phyloP scores from a whole-genome alignment of 1,140 invertebrate genomes.

The Phymorhynchus buccinoides region DNA sequence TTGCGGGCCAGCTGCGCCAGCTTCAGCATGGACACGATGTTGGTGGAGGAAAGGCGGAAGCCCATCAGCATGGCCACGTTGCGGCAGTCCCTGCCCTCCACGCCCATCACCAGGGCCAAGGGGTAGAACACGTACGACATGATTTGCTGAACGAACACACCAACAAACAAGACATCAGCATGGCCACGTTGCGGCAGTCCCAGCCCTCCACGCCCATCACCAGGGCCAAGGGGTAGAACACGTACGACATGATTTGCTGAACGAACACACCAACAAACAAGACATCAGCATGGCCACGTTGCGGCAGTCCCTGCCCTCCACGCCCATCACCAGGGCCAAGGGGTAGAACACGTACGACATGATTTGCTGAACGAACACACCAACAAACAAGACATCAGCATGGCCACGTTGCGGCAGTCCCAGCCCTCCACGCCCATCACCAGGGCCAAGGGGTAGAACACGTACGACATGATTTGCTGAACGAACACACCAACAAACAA shows the following conservation, averaged over 20 bases:
- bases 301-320: constrained; percentile 61
- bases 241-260: constrained; percentile 67
- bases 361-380: constrained; percentile 59
- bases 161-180: neutral
- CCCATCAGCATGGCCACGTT: constrained; percentile 68
- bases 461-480: constrained; percentile 67
- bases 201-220: constrained; percentile 65
- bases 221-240: constrained; percentile 69
- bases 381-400: neutral
- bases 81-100: constrained; percentile 61
- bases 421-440: constrained; percentile 65
- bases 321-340: constrained; percentile 69
- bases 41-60: constrained; percentile 68
- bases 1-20: constrained; percentile 60
- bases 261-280: constrained; percentile 27
- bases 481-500: constrained; percentile 27
- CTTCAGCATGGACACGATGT: constrained; percentile 66
- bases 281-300: constrained; percentile 45
- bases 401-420: constrained; percentile 63
- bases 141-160: constrained; percentile 59
- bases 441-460: constrained; percentile 69
- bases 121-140: constrained; percentile 70
- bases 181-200: constrained; percentile 63
- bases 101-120: constrained; percentile 69
- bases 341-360: constrained; percentile 70